These are phyloP conservation scores for Eumacrocentrus americanus DNA, from an alignment of 2,888 invertebrate genomes.

Conservation along the genomic window DNA sequence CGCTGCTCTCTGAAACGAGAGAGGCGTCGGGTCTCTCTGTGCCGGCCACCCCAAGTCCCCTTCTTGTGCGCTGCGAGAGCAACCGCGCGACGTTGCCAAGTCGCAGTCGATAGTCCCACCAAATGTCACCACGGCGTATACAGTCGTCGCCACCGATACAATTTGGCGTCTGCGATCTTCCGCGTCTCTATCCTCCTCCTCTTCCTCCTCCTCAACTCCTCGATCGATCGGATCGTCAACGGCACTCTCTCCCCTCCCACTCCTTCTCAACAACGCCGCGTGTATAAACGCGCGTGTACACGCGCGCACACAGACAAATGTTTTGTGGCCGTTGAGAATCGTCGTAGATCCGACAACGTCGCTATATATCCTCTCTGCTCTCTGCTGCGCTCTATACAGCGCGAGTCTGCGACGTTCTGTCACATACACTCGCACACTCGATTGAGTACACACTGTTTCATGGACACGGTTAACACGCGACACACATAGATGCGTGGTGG, in stretches of 20 bases:
- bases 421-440: conserved; percentile 27
- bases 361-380: conserved; percentile 44
- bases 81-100: conserved; percentile 53
- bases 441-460: conserved; percentile 13
- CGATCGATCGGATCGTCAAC: conserved; percentile 8
- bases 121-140: conserved; percentile 32
- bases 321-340: neutral
- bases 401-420: conserved; percentile 55
- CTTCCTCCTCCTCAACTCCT: neutral
- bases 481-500: conserved; percentile 25
- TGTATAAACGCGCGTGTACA: conserved; percentile 11
- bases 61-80: conserved; percentile 42
- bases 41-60: conserved; percentile 41
- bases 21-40: conserved; percentile 23
- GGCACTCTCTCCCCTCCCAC: neutral
- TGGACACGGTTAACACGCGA: neutral
- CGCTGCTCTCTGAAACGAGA: conserved; percentile 6
- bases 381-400: no score
- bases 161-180: neutral
- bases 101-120: conserved; percentile 41
- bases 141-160: no score
- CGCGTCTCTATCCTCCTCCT: neutral
- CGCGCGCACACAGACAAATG: conserved; percentile 13
- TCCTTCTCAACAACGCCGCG: no score
- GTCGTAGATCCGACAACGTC: conserved; percentile 48